Percentiles rank a stretch among this genome's conserved stretches.
Evolutionary conservation across 2,888 invertebrate genomes (phyloP).

Genomic region (Abrostola triplasia): DNA sequence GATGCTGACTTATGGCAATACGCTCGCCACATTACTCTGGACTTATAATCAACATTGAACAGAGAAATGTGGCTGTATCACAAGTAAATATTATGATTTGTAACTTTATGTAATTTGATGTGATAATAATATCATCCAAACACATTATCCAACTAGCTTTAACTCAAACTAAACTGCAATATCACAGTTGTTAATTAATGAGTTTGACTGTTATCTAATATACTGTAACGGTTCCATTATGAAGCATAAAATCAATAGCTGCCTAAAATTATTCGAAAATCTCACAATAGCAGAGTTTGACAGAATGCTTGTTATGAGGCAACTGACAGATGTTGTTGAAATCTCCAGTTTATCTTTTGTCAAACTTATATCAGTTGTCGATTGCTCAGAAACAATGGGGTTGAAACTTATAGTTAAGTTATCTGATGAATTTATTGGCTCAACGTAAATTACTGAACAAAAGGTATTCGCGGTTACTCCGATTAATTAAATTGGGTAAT

Average conservation of each 20-base stretch:
- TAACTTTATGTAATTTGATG: too few relatives aligned
- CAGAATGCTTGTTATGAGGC: slow-evolving; percentile 8
- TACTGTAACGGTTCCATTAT: neutral
- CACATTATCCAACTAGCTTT: slow-evolving; percentile 21
- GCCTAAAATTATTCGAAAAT: slow-evolving; percentile 8
- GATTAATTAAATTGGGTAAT: slow-evolving; percentile 63
- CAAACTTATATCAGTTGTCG: slow-evolving; percentile 41
- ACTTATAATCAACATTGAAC: too few relatives aligned
- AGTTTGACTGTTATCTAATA: slow-evolving; percentile 14
- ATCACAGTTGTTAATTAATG: slow-evolving; percentile 32
- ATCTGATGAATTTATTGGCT: slow-evolving; percentile 65
- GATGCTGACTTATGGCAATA: too few relatives aligned
- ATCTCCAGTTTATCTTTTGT: slow-evolving; percentile 34
- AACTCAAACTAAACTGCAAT: slow-evolving; percentile 15
- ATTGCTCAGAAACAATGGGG: slow-evolving; percentile 52
- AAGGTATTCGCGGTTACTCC: slow-evolving; percentile 65
- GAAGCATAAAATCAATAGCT: neutral
- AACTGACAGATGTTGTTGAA: slow-evolving; percentile 15
- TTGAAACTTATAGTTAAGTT: slow-evolving; percentile 51
- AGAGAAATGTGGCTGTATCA: too few relatives aligned
- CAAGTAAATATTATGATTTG: too few relatives aligned
- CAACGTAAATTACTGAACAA: slow-evolving; percentile 59
- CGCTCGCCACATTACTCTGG: too few relatives aligned
- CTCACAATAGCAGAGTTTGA: neutral
- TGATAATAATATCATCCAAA: slow-evolving; percentile 20